Evolutionary conservation across 2,113 vertebrate species (phyloP).

Genomic region (Baryphthengus martii): DNA sequence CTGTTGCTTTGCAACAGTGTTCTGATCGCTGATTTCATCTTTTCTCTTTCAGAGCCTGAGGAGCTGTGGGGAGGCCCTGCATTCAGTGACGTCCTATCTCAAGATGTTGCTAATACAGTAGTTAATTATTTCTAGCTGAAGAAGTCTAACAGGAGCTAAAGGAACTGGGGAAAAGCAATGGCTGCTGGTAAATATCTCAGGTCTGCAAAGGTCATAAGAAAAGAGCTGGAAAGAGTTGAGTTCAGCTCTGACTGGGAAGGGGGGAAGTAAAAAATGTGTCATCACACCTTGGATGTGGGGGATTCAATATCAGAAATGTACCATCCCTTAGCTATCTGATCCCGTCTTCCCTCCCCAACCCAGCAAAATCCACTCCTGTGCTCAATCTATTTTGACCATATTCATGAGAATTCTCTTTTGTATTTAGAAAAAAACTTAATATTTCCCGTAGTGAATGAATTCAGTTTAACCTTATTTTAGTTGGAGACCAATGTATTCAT

Average conservation of each 20-base stretch:
- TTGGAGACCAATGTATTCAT: neutral
- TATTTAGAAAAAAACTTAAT: neutral
- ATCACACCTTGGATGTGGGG: neutral
- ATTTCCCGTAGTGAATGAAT: neutral
- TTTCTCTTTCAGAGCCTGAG: conserved; percentile 69
- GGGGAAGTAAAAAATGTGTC: neutral
- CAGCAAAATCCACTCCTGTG: neutral
- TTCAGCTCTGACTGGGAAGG: neutral
- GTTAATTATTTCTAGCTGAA: conserved; percentile 68
- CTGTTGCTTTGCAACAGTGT: neutral
- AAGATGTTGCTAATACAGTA: conserved; percentile 62
- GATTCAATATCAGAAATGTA: neutral
- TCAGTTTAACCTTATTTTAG: neutral
- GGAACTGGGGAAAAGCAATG: conserved; percentile 76
- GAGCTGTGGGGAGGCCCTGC: conserved; percentile 62
- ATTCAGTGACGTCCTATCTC: conserved; percentile 30
- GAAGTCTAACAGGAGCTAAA: conserved; percentile 58
- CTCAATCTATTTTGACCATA: neutral
- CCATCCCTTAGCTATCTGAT: neutral
- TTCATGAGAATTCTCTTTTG: neutral
- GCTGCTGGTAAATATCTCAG: conserved; percentile 82
- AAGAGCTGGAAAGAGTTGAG: neutral
- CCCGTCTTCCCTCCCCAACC: neutral
- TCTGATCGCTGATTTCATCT: neutral
- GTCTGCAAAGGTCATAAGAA: neutral